Evolutionary conservation across 2,797 vertebrate species (phyloP), one percentile per base, ranked within the genome.

Genomic region (Brotula barbata): DNA sequence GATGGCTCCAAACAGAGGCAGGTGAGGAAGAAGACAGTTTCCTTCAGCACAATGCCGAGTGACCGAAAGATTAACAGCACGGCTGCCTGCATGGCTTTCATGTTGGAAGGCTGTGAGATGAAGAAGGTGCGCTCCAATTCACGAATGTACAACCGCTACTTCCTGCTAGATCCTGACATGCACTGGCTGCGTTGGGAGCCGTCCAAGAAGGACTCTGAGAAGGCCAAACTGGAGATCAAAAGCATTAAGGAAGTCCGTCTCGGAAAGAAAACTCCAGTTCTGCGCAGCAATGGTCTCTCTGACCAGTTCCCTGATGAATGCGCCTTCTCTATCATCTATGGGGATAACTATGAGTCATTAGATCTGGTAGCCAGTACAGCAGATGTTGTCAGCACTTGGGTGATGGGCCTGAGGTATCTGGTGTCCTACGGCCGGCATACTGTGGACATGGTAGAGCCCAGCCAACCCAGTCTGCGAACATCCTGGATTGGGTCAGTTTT

Each of bases 81-180:
- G 0, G 95, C 94, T 0, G 95, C 95, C 64, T 97, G 95, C 85
- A 95, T 97, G 89, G 93, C 94, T 69, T 94, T 95, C 75, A 97
- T 97, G 95, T 89, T 95, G 92, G 94, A 96, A 85, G 95, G 95
- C 53, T 96, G 94, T 1, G 95, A 96, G 85, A 95, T 96, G 93
- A 96, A 96, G 85, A 97, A 97, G 65, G 94, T 97, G 50, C 94
- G 95, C 51, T 96, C 95, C 79, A 97, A 97, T 86, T 96, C 93
- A 0, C 93, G 95, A 65, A 95, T 95, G 93, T 97, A 96, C 90
- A 95, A 92, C 88, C 93, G 95, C 28, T 96, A 95, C 86, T 97
- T 96, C 22, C 89, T 95, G 62, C 89, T 97, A 72, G 95, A 96
- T 1, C 86, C 94, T 0, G 95, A 97, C 83, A 90, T 97, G 93